A percentile compares a stretch with the other conserved stretches of the same genome.
phyloP scores from a whole-genome alignment of 1,140 invertebrate genomes.

The Tetraneura akinire region DNA sequence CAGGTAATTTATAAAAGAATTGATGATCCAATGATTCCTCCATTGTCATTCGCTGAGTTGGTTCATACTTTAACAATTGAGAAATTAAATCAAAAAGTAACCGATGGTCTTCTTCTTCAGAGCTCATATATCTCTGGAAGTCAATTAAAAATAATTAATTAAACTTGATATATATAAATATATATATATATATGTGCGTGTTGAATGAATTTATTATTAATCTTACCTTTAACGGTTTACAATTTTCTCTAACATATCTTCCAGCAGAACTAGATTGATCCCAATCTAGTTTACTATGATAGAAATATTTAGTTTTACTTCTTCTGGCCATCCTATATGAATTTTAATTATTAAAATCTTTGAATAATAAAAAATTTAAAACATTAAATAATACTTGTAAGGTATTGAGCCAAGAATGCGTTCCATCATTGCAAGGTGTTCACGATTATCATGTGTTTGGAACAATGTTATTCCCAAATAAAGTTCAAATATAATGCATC shows the following conservation, averaged over 20 bases:
- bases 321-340: constrained; percentile 83
- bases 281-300: constrained; percentile 92
- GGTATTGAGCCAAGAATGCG: constrained; percentile 94
- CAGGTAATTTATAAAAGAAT: constrained; percentile 86
- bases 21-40: constrained; percentile 87
- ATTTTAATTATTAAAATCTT: constrained; percentile 39
- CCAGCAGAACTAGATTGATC: constrained; percentile 91
- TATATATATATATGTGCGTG: too few species aligned
- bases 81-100: constrained; percentile 92
- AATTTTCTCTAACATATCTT: constrained; percentile 97
- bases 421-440: constrained; percentile 99
- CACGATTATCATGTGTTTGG: constrained; percentile 99
- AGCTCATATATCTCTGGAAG: constrained; percentile 85
- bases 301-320: constrained; percentile 97
- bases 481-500: constrained; percentile 98
- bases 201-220: neutral
- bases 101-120: constrained; percentile 86
- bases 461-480: constrained; percentile 98
- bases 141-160: constrained; percentile 30
- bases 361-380: constrained; percentile 3
- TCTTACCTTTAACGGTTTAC: constrained; percentile 90
- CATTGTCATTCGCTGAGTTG: constrained; percentile 83
- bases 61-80: constrained; percentile 97
- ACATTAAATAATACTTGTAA: constrained; percentile 65
- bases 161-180: too few species aligned